Conservation (phyloP, 2,888 invertebrate species). For the Spisula solida region DNA sequence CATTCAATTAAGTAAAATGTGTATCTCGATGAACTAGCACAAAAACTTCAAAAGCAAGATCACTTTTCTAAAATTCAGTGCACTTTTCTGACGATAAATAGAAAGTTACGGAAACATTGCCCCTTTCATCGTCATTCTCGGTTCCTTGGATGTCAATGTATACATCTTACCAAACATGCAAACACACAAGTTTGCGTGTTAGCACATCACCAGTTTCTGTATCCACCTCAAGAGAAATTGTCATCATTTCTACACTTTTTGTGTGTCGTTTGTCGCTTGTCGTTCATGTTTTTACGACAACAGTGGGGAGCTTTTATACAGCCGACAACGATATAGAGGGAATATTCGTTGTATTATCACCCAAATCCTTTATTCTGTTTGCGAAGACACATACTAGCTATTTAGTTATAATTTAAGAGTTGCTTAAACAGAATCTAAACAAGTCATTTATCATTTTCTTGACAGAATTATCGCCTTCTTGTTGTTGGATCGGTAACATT, state of each 20-base stretch:
- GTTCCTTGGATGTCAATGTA: not conserved
- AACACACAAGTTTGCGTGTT: conserved; percentile 23
- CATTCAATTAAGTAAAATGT: no score
- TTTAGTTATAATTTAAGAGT: conserved; percentile 66
- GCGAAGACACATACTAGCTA: conserved; percentile 58
- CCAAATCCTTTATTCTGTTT: conserved; percentile 44
- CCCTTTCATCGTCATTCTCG: not conserved
- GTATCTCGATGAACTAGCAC: no score
- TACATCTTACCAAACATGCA: conserved; percentile 6
- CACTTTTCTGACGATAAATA: not conserved
- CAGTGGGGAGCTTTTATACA: conserved; percentile 12
- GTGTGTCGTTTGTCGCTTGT: not conserved
- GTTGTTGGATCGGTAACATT: conserved; percentile 51
- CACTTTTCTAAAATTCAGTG: no score
- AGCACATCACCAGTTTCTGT: not conserved
- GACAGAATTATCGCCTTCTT: conserved; percentile 71
- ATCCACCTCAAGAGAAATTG: not conserved
- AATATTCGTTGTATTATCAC: conserved; percentile 23
- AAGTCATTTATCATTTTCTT: conserved; percentile 69
- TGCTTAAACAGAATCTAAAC: conserved; percentile 56
- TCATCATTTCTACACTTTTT: not conserved
- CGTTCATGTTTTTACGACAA: not conserved
- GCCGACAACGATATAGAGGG: not conserved
- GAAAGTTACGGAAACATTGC: not conserved
- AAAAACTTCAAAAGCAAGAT: no score